These are phyloP conservation scores for Artibeus lituratus DNA, from an alignment of 2,797 vertebrate species.

Conservation along the genomic window DNA sequence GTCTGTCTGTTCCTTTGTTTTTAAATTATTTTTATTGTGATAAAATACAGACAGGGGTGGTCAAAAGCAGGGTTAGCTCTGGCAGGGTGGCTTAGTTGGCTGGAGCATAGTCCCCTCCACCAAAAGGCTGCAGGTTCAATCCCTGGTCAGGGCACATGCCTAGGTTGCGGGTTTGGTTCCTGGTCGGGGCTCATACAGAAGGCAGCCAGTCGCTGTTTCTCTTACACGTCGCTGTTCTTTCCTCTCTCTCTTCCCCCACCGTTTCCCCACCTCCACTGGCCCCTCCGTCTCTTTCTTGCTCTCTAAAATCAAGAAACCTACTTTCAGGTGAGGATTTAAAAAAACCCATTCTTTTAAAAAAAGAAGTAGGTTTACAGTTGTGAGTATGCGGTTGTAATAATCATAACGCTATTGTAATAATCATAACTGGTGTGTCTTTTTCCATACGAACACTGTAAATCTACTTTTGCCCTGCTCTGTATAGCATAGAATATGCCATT, in stretches of 20 bases:
- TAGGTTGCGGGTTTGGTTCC: neutral
- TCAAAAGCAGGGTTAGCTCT: neutral
- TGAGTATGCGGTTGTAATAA: neutral
- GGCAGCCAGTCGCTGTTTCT: neutral
- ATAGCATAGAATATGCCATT: neutral
- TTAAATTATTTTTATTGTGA: neutral
- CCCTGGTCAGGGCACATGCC: neutral
- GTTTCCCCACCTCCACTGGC: too few species aligned
- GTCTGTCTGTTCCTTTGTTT: neutral
- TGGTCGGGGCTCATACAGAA: neutral
- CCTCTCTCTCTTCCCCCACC: too few species aligned
- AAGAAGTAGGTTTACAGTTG: neutral
- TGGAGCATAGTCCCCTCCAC: neutral
- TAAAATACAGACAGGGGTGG: neutral
- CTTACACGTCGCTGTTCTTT: too few species aligned
- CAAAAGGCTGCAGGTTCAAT: neutral
- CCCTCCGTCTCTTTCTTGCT: neutral
- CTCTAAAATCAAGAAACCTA: neutral
- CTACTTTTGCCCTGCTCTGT: neutral
- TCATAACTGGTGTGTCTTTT: neutral
- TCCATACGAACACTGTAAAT: neutral
- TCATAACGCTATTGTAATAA: neutral
- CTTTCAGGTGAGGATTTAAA: neutral
- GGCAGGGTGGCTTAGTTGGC: too few species aligned
- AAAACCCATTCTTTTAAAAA: neutral